phyloP scores from a whole-genome alignment of 2,888 invertebrate species.

The Nemurella pictetii region DNA sequence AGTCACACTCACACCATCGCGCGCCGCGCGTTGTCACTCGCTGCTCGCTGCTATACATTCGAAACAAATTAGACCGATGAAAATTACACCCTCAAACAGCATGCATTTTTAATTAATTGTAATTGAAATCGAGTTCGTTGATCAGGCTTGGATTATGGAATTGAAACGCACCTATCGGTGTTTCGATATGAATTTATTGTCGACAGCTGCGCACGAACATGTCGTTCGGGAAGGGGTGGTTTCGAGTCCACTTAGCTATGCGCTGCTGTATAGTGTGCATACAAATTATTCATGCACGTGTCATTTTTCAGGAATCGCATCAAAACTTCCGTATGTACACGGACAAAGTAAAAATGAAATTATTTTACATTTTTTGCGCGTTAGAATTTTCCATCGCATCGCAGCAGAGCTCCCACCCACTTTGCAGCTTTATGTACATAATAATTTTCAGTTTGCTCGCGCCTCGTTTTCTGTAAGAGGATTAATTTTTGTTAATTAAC shows the following conservation, averaged over 20 bases:
- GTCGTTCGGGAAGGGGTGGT: not conserved
- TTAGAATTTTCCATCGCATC: not conserved
- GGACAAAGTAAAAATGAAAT: not conserved
- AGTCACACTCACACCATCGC: slow-evolving; percentile 15
- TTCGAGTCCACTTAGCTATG: too few species aligned
- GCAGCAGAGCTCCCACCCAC: not conserved
- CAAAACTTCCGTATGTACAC: too few species aligned
- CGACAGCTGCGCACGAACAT: not conserved
- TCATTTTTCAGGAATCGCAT: not conserved
- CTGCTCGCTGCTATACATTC: not conserved
- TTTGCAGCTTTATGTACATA: not conserved
- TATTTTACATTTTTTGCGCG: not conserved
- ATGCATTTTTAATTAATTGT: slow-evolving; percentile 8
- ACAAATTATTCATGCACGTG: too few species aligned
- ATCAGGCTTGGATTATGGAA: not conserved
- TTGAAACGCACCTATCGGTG: not conserved
- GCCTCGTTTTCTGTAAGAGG: not conserved
- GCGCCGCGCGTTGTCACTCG: not conserved
- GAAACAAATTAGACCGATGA: slow-evolving; percentile 12
- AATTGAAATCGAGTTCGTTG: slow-evolving; percentile 6
- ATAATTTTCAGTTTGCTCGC: not conserved
- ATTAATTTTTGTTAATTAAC: not conserved
- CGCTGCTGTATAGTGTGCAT: too few species aligned
- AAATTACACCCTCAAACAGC: slow-evolving; percentile 10
- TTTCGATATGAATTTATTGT: not conserved